phyloP scores from a whole-genome alignment of 2,888 invertebrate species.

The Augiades crinisus region DNA sequence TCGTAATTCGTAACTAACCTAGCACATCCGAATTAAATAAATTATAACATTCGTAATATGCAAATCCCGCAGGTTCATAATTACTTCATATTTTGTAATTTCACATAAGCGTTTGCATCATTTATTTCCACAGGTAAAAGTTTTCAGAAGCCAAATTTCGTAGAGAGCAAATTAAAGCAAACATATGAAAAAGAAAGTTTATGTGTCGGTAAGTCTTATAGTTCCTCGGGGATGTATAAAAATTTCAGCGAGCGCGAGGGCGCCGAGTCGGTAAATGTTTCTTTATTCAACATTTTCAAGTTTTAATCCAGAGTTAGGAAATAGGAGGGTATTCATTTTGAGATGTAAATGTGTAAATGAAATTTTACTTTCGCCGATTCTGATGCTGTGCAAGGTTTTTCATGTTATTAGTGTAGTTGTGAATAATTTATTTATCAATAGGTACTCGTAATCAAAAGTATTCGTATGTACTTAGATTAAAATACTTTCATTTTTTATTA shows the following conservation, averaged over 20 bases:
- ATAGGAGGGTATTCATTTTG: conserved; percentile 7
- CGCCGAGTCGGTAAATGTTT: conserved; percentile 9
- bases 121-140: conserved; percentile 13
- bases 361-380: not conserved
- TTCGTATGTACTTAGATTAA: too few species aligned
- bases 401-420: not conserved
- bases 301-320: conserved; percentile 14
- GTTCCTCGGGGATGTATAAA: conserved; percentile 20
- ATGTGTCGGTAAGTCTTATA: conserved; percentile 18
- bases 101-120: conserved; percentile 11
- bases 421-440: not conserved
- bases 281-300: conserved; percentile 20
- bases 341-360: not conserved
- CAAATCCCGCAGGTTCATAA: not conserved
- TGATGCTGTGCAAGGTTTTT: too few species aligned
- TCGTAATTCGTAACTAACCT: not conserved
- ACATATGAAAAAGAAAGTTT: conserved; percentile 24
- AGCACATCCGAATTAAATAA: not conserved
- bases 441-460: too few species aligned
- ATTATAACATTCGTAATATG: not conserved
- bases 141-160: conserved; percentile 13
- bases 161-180: conserved; percentile 21
- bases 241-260: conserved; percentile 16
- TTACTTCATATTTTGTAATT: conserved; percentile 6
- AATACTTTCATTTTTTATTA: too few species aligned